phyloP scores from a whole-genome alignment of 1,140 invertebrate species.

The Drosophila micromelanica region DNA sequence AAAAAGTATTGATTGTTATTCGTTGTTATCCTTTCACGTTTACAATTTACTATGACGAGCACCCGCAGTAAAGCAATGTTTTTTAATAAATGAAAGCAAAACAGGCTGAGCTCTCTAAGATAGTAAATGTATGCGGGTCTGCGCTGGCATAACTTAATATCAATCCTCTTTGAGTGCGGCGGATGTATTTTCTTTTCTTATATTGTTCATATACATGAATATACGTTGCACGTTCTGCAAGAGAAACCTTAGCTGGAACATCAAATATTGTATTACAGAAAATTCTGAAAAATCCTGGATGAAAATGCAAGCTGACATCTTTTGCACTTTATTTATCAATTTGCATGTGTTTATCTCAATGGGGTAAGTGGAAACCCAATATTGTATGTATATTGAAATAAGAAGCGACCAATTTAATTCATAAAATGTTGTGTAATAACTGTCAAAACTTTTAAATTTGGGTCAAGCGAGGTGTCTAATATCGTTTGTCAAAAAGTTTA shows the following conservation, averaged over 20 bases:
- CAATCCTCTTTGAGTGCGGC: not conserved
- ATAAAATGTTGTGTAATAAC: constrained; percentile 13
- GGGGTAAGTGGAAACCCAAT: constrained; percentile 8
- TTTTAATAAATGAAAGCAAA: constrained; percentile 44
- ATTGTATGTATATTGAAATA: constrained; percentile 3
- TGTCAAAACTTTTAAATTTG: constrained; percentile 26
- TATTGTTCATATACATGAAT: no score
- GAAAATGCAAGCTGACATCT: constrained; percentile 44
- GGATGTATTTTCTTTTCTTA: constrained; percentile 4
- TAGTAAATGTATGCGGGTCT: constrained; percentile 30
- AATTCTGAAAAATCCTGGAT: constrained; percentile 11
- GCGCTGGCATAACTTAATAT: not conserved
- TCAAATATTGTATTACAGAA: constrained; percentile 23
- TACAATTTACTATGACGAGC: constrained; percentile 4
- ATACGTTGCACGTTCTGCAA: constrained; percentile 21
- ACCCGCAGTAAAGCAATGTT: constrained; percentile 1
- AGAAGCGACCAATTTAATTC: not conserved
- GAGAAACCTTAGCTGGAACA: not conserved
- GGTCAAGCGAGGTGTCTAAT: constrained; percentile 29
- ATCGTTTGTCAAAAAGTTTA: constrained; percentile 17
- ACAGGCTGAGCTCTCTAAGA: constrained; percentile 1
- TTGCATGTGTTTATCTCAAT: constrained; percentile 37
- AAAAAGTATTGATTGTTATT: constrained; percentile 42
- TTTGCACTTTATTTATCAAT: constrained; percentile 49
- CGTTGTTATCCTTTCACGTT: not conserved